phyloP scores from a whole-genome alignment of 2,113 vertebrate genomes.

The Mesoclemmys tuberculata region DNA sequence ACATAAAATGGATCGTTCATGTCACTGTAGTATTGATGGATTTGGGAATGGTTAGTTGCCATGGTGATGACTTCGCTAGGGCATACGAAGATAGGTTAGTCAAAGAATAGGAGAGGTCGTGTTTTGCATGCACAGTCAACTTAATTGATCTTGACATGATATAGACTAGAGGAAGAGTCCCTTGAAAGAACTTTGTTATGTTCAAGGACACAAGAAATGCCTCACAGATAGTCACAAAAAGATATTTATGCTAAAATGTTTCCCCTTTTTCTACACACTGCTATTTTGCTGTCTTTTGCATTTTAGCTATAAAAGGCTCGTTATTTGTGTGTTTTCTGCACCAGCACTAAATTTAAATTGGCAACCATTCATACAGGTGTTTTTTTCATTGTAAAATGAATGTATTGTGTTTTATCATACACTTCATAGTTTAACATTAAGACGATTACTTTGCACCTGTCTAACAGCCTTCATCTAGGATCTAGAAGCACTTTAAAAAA shows the following conservation, averaged over 20 bases:
- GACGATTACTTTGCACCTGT: background rate
- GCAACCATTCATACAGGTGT: background rate
- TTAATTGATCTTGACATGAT: constrained; percentile 40
- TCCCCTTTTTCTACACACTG: background rate
- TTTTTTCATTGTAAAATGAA: background rate
- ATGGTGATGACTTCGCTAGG: constrained; percentile 52
- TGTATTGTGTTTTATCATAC: background rate
- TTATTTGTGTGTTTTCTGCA: background rate
- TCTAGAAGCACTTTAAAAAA: constrained; percentile 11
- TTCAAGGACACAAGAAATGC: background rate
- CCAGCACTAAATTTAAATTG: background rate
- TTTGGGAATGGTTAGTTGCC: constrained; percentile 64
- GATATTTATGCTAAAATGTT: background rate
- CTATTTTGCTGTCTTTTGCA: background rate
- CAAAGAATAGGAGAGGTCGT: constrained; percentile 49
- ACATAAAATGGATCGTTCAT: background rate
- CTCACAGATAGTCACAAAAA: background rate
- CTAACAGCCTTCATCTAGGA: background rate
- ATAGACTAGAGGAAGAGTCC: constrained; percentile 17
- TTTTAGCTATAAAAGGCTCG: background rate
- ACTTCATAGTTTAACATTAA: background rate
- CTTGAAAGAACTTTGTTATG: constrained; percentile 46
- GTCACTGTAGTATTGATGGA: background rate
- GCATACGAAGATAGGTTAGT: constrained; percentile 43
- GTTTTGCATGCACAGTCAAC: constrained; percentile 50